Conservation (phyloP, 2,888 invertebrate species). For the Lasioglossum oenotherae region DNA sequence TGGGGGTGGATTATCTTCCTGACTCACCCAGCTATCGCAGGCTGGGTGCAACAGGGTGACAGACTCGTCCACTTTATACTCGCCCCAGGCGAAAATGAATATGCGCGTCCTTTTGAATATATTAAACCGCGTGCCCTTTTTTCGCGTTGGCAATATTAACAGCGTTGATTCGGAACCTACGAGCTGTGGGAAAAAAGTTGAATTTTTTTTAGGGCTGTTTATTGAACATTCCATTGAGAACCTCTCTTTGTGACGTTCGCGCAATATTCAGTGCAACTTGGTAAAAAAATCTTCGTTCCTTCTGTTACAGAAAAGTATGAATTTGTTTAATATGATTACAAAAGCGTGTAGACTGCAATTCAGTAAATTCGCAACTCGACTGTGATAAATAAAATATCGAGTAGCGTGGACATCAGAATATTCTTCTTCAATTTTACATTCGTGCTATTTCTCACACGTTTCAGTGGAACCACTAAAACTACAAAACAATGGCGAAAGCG, state of each 20-base stretch:
- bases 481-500: not conserved
- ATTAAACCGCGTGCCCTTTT: not conserved
- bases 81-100: not conserved
- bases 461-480: not conserved
- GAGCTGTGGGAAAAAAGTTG: not conserved
- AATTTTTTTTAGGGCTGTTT: not conserved
- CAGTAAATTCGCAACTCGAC: not conserved
- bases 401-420: not conserved
- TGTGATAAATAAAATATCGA: not conserved
- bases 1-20: conserved; percentile 39
- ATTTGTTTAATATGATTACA: not conserved
- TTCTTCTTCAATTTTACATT: not conserved
- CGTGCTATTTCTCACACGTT: not conserved
- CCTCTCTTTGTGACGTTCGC: not conserved
- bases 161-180: not conserved
- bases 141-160: not conserved
- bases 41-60: not conserved
- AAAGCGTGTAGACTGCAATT: not conserved
- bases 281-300: not conserved
- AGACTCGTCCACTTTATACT: not conserved
- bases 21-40: conserved; percentile 54
- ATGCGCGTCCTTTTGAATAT: not conserved
- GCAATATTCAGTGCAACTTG: not conserved
- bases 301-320: not conserved
- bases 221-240: not conserved